Base-by-base conservation (phyloP, 2,113 vertebrate genomes). In the Amblyopsis rosae region DNA sequence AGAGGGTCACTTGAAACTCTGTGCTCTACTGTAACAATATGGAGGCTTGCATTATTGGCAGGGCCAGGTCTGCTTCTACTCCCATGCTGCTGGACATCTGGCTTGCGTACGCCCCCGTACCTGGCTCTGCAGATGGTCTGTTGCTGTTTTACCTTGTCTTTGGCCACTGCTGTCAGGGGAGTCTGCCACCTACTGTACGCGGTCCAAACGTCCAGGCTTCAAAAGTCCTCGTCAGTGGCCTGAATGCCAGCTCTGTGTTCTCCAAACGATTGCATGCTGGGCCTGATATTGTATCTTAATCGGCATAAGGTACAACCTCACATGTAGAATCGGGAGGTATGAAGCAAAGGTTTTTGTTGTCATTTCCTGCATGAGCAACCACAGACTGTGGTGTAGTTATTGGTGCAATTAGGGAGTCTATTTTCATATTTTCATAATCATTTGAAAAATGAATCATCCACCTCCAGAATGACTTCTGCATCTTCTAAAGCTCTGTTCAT, bases 391-490 rank as follows among this genome's bases (percentile, higher is more conserved):
- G 45, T 19, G 26, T 33, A 49, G 4, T 16, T 49, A 58, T 26
- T n/a, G 66, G 6, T 35, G 13, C 26, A 47, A 59, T 48, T 59
- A 33, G 26, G 15, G 56, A 46, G n/a, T 58, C 56, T 56, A 35
- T 46, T 32, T 68, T 58, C 69, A n/a, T n/a, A n/a, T n/a, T n/a
- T 64, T 50, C 48, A 49, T 59, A 13, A 49, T 48, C 2, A 33
- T 35, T 48, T 58, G 46, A 68, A 49, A 67, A 57, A 64, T 71
- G 49, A 41, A 41, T 58, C 62, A 47, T 59, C 17, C 45, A 16
- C n/a, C 54, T 45, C 46, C 17, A 47, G 47, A 72, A 59, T 59
- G 47, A 50, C 13, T 65, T 72, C 59, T 58, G 55, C 35, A 47
- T 58, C n/a, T 57, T 26, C 56, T 45, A 65, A 66, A 65, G 12